phyloP scores from a whole-genome alignment of 2,113 vertebrate species.

The Bufo gargarizans region DNA sequence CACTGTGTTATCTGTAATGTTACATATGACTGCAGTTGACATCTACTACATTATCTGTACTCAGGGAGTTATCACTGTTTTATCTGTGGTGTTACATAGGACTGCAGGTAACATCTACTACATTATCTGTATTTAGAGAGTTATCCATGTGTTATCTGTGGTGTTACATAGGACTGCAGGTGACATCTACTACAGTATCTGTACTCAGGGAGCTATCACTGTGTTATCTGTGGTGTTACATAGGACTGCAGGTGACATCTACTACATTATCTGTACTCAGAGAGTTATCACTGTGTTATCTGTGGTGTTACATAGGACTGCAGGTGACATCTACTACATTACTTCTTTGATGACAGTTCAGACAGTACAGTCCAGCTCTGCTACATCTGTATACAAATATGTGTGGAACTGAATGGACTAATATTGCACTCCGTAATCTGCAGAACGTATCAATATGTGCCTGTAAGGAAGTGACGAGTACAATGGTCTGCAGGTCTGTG shows the following conservation, averaged over 20 bases:
- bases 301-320: not conserved
- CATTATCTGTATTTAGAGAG: not conserved
- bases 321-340: not conserved
- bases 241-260: not conserved
- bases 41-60: not conserved
- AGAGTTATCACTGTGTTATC: not conserved
- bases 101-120: not conserved
- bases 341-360: not conserved
- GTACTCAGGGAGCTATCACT: not conserved
- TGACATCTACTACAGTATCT: not conserved
- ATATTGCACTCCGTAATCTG: too few species aligned
- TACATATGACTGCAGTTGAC: not conserved
- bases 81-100: not conserved
- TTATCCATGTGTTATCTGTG: not conserved
- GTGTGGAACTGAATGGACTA: too few species aligned
- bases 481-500: too few species aligned
- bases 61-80: not conserved
- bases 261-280: not conserved
- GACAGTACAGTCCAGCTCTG: not conserved
- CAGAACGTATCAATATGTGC: too few species aligned
- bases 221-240: constrained; percentile 11
- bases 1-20: not conserved
- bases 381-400: not conserved
- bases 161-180: constrained; percentile 21
- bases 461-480: too few species aligned